Percentiles rank a stretch among this genome's conserved stretches.
Evolutionary conservation across 2,888 invertebrate genomes (phyloP).

Genomic region (Meloe dianella): DNA sequence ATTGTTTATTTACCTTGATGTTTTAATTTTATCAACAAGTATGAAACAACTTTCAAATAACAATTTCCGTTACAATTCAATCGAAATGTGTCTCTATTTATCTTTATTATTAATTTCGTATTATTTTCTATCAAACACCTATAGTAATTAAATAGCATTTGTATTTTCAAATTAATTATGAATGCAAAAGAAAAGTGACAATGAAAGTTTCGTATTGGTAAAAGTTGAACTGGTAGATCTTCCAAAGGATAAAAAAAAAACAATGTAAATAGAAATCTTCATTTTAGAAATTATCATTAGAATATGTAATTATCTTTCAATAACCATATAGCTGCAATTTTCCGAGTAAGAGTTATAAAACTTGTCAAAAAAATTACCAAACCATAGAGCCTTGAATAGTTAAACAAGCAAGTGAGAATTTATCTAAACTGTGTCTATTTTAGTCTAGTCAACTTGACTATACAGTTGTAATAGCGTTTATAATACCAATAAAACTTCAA

Average conservation of each 20-base stretch:
- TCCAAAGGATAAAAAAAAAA: not conserved
- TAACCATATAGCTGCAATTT: not conserved
- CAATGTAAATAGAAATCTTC: not conserved
- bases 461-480: no score
- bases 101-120: not conserved
- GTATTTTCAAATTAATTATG: no score
- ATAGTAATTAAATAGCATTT: no score
- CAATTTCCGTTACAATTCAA: not conserved
- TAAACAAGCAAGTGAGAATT: no score
- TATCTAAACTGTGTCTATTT: no score
- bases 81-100: not conserved
- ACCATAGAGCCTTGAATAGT: no score
- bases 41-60: not conserved
- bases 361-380: no score
- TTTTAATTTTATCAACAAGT: not conserved
- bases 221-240: not conserved
- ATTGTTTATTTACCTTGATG: not conserved
- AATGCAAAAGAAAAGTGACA: not conserved
- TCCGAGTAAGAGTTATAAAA: no score
- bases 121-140: no score
- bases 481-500: no score
- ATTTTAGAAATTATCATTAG: conserved; percentile 1
- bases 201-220: not conserved
- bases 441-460: no score
- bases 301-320: not conserved